These are phyloP conservation scores for Neotragus moschatus DNA, from an alignment of 2,113 vertebrate genomes.

Conservation along the genomic window DNA sequence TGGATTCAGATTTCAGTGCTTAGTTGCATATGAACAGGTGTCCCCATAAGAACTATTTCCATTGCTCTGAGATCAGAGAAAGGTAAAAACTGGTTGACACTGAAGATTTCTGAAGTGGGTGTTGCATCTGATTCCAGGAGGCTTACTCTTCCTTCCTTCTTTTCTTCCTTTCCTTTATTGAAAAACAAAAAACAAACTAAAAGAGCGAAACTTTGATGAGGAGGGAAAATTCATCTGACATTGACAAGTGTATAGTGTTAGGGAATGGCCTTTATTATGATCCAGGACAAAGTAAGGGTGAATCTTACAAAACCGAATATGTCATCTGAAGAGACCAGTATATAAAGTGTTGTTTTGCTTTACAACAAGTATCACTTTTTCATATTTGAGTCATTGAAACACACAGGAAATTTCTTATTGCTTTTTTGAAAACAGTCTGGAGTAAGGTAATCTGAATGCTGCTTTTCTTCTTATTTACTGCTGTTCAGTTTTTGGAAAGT, in stretches of 20 bases:
- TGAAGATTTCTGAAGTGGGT: not conserved
- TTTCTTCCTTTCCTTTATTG: not conserved
- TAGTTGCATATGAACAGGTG: not conserved
- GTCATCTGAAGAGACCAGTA: not conserved
- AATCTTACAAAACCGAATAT: not conserved
- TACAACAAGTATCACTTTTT: not conserved
- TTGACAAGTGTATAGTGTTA: not conserved
- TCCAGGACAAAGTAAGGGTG: not conserved
- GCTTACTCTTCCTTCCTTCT: not conserved
- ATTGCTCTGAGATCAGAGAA: not conserved
- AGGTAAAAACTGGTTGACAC: not conserved
- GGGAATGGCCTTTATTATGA: not conserved
- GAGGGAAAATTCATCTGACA: not conserved
- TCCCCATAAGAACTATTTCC: not conserved
- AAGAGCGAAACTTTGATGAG: not conserved
- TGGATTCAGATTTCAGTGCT: not conserved
- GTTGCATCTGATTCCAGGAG: not conserved
- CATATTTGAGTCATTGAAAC: not conserved
- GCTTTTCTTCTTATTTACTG: not conserved
- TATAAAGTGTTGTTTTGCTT: not conserved
- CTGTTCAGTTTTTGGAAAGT: constrained; percentile 7
- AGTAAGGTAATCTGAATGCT: not conserved
- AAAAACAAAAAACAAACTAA: not conserved
- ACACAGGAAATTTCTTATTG: not conserved
- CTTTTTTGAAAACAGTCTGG: not conserved